phyloP scores from a whole-genome alignment of 2,797 vertebrate genomes.

The Sebastes trivittatus region DNA sequence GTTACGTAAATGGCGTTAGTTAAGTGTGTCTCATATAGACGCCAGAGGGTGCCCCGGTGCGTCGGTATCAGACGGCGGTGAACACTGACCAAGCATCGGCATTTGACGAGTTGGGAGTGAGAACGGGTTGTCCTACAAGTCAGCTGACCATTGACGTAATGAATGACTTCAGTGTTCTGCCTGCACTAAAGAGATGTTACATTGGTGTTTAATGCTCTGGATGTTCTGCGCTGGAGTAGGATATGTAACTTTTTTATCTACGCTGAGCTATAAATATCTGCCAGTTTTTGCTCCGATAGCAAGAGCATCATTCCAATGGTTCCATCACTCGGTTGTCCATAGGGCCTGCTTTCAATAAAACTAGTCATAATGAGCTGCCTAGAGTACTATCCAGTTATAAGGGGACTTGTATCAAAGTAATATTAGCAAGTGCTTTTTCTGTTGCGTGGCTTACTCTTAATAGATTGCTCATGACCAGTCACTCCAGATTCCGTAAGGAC shows the following conservation, averaged over 20 bases:
- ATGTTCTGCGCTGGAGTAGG: background rate
- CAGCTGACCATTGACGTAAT: background rate
- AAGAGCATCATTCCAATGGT: background rate
- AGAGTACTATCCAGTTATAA: background rate
- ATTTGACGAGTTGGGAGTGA: no score
- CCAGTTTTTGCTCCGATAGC: background rate
- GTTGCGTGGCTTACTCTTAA: conserved; percentile 9
- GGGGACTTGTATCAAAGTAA: background rate
- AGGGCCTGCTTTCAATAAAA: background rate
- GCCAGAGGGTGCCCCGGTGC: no score
- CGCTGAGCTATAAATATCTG: background rate
- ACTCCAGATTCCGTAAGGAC: conserved; percentile 9
- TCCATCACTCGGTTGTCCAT: background rate
- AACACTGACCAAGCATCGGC: no score
- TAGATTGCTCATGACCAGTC: conserved; percentile 12
- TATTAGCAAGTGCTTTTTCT: background rate
- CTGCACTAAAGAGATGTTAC: background rate
- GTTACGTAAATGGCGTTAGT: no score
- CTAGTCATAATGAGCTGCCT: background rate
- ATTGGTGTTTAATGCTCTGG: background rate
- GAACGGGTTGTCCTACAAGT: no score
- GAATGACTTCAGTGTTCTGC: background rate
- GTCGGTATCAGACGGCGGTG: no score
- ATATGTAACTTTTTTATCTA: background rate
- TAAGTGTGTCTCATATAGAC: no score